phyloP scores from a whole-genome alignment of 2,888 invertebrate genomes.

The Aphidius colemani region DNA sequence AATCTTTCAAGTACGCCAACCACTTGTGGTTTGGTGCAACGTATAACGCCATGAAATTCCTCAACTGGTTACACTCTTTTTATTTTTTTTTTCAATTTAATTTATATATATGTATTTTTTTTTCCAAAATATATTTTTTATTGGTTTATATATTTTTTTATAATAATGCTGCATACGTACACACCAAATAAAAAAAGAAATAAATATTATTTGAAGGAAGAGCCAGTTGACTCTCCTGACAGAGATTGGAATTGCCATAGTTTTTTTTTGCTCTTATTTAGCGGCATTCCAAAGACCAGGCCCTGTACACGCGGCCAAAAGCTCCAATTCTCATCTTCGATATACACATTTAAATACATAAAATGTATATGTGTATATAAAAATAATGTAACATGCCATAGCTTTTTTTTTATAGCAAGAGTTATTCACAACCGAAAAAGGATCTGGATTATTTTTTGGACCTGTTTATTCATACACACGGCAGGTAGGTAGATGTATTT shows the following conservation, averaged over 20 bases:
- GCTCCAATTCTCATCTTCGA: conserved; percentile 19
- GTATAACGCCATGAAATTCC: conserved; percentile 35
- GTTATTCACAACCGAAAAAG: too few species aligned
- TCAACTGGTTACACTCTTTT: conserved; percentile 37
- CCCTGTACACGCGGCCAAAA: conserved; percentile 28
- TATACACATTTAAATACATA: too few species aligned
- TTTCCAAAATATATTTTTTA: conserved; percentile 16
- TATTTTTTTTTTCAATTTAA: conserved; percentile 21
- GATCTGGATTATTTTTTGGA: too few species aligned
- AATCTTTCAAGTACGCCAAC: too few species aligned
- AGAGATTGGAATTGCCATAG: conserved; percentile 33
- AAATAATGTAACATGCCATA: too few species aligned
- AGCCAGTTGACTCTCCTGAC: conserved; percentile 31
- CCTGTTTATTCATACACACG: too few species aligned
- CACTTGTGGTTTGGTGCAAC: background rate
- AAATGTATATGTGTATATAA: too few species aligned
- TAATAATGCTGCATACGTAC: too few species aligned
- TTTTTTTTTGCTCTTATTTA: conserved; percentile 38
- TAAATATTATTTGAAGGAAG: background rate
- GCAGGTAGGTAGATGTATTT: too few species aligned
- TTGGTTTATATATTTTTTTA: conserved; percentile 8
- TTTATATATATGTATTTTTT: conserved; percentile 16
- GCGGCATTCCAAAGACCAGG: conserved; percentile 51
- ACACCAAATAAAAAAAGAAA: too few species aligned
- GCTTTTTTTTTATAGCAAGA: too few species aligned